These are phyloP conservation scores for Hylaeus volcanicus DNA, from an alignment of 1,140 invertebrate genomes.

Conservation along the genomic window DNA sequence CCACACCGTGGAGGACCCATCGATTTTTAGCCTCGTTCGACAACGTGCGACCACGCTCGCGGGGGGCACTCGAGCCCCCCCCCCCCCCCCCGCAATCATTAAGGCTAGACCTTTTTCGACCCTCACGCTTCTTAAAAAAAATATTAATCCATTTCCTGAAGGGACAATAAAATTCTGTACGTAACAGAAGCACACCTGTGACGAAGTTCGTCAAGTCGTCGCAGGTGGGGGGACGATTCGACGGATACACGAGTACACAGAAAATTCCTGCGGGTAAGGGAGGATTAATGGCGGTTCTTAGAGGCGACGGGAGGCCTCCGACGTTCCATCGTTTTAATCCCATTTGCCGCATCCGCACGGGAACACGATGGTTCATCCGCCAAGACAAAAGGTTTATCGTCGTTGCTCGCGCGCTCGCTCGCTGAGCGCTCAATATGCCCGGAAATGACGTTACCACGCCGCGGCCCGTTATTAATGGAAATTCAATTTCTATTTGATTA, in stretches of 20 bases:
- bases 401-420: background rate
- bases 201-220: no score
- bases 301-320: background rate
- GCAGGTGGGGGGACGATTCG: no score
- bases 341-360: conserved; percentile 32
- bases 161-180: no score
- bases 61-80: no score
- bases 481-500: conserved; percentile 64
- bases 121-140: no score
- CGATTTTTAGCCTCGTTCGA: no score
- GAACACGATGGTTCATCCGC: conserved; percentile 21
- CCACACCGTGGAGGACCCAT: no score
- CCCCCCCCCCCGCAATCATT: no score
- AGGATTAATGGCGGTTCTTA: conserved; percentile 24
- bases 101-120: no score
- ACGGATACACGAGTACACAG: conserved; percentile 15
- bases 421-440: conserved; percentile 24
- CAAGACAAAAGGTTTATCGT: conserved; percentile 39
- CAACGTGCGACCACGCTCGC: no score
- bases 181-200: no score
- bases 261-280: background rate
- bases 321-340: conserved; percentile 41
- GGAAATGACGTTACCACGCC: conserved; percentile 55
- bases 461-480: conserved; percentile 61
- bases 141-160: no score